These are phyloP conservation scores for Sylvia borin DNA, from an alignment of 2,797 vertebrate genomes.

Conservation along the genomic window DNA sequence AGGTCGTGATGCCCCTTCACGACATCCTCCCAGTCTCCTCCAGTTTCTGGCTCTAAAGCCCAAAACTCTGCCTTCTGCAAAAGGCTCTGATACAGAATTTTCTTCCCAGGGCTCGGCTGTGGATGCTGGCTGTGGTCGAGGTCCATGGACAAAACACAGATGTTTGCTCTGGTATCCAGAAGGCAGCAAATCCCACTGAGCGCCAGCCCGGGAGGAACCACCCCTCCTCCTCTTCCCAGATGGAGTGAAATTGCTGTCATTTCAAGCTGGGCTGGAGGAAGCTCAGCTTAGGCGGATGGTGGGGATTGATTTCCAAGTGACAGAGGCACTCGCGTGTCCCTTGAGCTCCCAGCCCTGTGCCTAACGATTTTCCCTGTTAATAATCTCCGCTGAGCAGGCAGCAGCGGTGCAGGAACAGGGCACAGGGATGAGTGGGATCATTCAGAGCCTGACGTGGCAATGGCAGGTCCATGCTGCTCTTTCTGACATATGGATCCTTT, in stretches of 20 bases:
- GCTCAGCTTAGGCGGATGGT: neutral
- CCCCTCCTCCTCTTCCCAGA: neutral
- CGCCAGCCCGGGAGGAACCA: fast-evolving
- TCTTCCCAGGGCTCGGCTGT: fast-evolving
- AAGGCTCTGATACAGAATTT: neutral
- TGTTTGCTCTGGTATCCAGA: neutral
- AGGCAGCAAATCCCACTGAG: neutral
- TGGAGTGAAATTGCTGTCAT: neutral
- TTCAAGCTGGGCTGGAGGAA: neutral
- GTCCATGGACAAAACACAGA: neutral
- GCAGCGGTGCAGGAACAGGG: neutral
- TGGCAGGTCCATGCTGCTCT: neutral
- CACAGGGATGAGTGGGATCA: neutral
- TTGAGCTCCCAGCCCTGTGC: neutral
- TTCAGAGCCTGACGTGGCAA: neutral
- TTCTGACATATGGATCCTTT: neutral
- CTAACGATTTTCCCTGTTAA: constrained; percentile 28
- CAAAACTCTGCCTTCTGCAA: neutral
- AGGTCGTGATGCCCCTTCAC: fast-evolving
- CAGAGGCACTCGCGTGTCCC: neutral
- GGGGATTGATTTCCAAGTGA: constrained; percentile 41
- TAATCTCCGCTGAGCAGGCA: neutral
- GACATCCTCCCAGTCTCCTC: neutral
- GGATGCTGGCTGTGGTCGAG: neutral
- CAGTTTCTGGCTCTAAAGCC: neutral